phyloP scores from a whole-genome alignment of 2,113 vertebrate genomes.

The Seriola quinqueradiata region DNA sequence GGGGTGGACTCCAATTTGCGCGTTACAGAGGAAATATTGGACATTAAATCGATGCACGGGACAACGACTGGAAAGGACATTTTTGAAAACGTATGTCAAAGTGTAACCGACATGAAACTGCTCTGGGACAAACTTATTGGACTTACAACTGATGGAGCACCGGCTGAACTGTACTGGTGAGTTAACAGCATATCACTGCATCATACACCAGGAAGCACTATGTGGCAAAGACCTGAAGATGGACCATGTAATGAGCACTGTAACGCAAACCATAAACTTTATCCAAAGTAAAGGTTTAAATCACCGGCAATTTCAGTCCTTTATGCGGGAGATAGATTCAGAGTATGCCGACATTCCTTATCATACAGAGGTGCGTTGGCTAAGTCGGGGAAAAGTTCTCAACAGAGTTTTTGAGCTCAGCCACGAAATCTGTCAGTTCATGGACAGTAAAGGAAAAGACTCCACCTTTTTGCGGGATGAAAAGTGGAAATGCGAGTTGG shows the following conservation, averaged over 20 bases:
- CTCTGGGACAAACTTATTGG: not conserved
- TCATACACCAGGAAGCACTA: conserved; percentile 50
- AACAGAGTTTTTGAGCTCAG: too few species aligned
- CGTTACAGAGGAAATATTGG: conserved; percentile 7
- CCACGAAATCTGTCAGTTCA: too few species aligned
- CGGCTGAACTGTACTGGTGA: conserved; percentile 38
- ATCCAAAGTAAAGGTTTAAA: too few species aligned
- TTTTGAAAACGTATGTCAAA: conserved; percentile 26
- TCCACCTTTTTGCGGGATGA: too few species aligned
- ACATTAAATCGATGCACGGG: conserved; percentile 34
- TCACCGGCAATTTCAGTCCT: too few species aligned
- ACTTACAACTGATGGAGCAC: not conserved
- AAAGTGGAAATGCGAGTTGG: too few species aligned
- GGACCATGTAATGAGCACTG: conserved; percentile 20
- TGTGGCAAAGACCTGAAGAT: conserved; percentile 54
- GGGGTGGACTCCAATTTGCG: conserved; percentile 27
- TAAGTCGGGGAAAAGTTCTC: too few species aligned
- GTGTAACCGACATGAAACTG: not conserved
- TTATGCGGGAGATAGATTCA: too few species aligned
- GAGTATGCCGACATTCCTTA: too few species aligned
- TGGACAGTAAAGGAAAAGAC: too few species aligned
- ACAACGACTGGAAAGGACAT: conserved; percentile 37
- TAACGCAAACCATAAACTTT: too few species aligned
- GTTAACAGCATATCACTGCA: conserved; percentile 49
- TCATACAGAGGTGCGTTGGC: too few species aligned